A percentile compares a stretch with the other conserved stretches of the same genome.
phyloP scores from a whole-genome alignment of 2,888 invertebrate genomes.

The Luperina testacea region DNA sequence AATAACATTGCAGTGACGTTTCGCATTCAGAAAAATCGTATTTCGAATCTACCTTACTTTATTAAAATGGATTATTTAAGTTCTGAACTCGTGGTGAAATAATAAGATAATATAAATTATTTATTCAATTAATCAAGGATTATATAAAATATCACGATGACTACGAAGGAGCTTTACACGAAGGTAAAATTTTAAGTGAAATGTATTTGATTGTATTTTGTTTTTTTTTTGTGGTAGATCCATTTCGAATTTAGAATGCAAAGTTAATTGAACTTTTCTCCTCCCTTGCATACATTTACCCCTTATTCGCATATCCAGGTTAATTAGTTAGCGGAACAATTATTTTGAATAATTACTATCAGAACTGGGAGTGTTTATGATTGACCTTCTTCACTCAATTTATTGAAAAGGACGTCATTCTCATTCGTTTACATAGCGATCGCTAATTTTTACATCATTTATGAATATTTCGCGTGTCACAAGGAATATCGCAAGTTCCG shows the following conservation, averaged over 20 bases:
- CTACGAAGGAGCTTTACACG: constrained; percentile 89
- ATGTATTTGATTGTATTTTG: constrained; percentile 60
- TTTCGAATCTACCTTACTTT: constrained; percentile 84
- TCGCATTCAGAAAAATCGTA: constrained; percentile 81
- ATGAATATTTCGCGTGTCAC: constrained; percentile 44
- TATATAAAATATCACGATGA: constrained; percentile 80
- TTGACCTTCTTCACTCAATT: constrained; percentile 62
- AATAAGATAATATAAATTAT: constrained; percentile 70
- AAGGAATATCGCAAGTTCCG: constrained; percentile 58
- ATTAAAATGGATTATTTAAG: constrained; percentile 83
- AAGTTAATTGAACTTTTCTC: constrained; percentile 42
- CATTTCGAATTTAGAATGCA: constrained; percentile 66
- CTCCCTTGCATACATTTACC: not conserved
- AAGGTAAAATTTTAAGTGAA: constrained; percentile 80
- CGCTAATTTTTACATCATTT: constrained; percentile 55
- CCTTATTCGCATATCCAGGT: not conserved
- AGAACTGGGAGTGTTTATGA: constrained; percentile 54
- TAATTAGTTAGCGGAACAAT: not conserved
- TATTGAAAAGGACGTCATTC: constrained; percentile 58
- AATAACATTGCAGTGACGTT: constrained; percentile 86
- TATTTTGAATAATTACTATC: constrained; percentile 31
- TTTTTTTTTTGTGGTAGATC: constrained; percentile 58
- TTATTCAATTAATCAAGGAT: constrained; percentile 61
- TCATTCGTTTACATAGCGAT: constrained; percentile 38
- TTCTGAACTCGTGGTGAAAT: constrained; percentile 82